Base-by-base conservation (phyloP, 30 jellyfish, hydroid and myxozoan species). In the Morbakka virulenta region DNA sequence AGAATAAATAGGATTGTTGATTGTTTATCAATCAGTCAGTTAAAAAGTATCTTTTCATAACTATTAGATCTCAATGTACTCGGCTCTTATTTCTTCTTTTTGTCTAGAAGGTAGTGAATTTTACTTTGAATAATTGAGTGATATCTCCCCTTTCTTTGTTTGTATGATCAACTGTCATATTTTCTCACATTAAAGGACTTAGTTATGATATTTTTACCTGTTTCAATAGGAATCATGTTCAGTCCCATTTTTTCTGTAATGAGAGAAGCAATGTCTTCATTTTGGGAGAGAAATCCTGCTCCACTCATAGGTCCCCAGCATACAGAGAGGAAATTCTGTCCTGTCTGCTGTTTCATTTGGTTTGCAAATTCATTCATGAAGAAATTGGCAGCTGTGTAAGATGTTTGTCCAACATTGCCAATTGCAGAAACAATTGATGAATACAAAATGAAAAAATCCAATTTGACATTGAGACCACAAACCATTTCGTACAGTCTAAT, bases 251-350 rank as follows among this genome's bases (percentile, higher is more conserved):
- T 57, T 67, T 82, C 94, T 6, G 57, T 6, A 22, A 82, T 48
- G 13, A 71, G 28, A 50, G 26, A 14, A 11, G 94, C 94, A 26
- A 82, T 80, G 20, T 82, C 72, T 23, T 65, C 52, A 50, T 82
- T 82, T 14, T 83, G 47, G 32, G 66, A 83, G 35, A 82, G 63
- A 28, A 82, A 63, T 52, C 94, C 94, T 27, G 86, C 84, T 6
- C 94, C 94, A 35, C 86, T 81, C 94, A 82, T 82, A 0, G 94
- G 85, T 11, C 94, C 94, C 94, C 94, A 82, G 53, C 94, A 82
- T 27, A 82, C 77, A 9, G 94, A 35, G 1, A 82, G 64, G 52
- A 78, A 82, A n/a, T 79, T 79, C 49, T 71, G 64, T 4, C 94
- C 94, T 11, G 35, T 77, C 62, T 69, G 69, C 30, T 70, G 71